These are phyloP conservation scores for Esox lucius DNA, from an alignment of 2,797 vertebrate genomes.

Conservation along the genomic window DNA sequence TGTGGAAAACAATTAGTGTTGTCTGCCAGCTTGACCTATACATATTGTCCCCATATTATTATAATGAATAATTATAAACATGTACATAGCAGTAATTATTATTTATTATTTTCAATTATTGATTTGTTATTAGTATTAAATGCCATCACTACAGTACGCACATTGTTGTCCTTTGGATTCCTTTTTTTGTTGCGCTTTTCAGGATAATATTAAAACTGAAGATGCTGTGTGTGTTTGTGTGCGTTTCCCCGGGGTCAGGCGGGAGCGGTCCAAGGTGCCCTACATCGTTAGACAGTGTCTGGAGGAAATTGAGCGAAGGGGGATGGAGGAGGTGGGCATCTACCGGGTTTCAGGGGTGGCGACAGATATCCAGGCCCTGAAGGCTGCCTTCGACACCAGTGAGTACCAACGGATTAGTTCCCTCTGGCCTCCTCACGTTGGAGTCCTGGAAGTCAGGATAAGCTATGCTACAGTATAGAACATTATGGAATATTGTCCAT, in stretches of 20 bases:
- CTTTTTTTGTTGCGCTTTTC: neutral
- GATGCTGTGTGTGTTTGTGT: neutral
- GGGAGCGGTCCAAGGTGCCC: constrained; percentile 96
- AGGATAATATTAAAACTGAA: neutral
- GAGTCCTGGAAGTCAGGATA: neutral
- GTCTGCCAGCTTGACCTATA: neutral
- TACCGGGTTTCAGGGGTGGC: constrained; percentile 96
- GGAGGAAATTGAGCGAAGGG: constrained; percentile 96
- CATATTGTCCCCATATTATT: neutral
- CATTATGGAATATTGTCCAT: neutral
- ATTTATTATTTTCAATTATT: too few relatives aligned
- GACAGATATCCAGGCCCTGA: constrained; percentile 95
- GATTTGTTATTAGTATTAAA: neutral
- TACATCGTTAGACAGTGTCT: constrained; percentile 98
- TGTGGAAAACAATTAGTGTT: neutral
- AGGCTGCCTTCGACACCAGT: constrained; percentile 97
- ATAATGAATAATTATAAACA: too few relatives aligned
- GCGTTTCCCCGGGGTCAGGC: constrained; percentile 65
- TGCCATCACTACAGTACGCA: neutral
- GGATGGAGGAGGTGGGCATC: constrained; percentile 98
- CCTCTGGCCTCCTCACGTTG: neutral
- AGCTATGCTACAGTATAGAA: neutral
- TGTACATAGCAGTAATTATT: too few relatives aligned
- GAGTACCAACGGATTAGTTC: constrained; percentile 64
- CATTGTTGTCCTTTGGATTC: neutral